Base-by-base conservation (phyloP, 37 sponge, comb jelly and placozoan genomes). In the Tethya wilhelma region DNA sequence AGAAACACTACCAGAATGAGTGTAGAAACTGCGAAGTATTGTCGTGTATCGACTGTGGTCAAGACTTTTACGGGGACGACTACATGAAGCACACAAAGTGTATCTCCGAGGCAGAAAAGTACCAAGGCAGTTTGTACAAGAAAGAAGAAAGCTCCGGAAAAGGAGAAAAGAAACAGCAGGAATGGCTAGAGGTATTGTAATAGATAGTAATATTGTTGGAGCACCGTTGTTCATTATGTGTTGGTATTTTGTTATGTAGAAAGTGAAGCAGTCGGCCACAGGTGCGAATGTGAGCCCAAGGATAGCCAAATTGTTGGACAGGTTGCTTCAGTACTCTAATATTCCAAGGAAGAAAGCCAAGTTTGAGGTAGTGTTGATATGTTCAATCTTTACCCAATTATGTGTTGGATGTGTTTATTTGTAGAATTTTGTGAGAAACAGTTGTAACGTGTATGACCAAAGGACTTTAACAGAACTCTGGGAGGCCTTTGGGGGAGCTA, bases 31-130 rank as follows among this genome's bases (percentile, higher is more conserved):
- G 95, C 69, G 66, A 59, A 40, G 82, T 89, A 1, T 84, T 96
- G n/a, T 98, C 99, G 25, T 98, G 99, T 63, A 87, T 98, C 63
- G 99, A 98, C 85, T 98, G 99, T 77, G 95, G 97, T 25, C 74
- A 81, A 49, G 94, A 94, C 25, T 98, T 98, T 43, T 29, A 56
- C n/a, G 98, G 98, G 39, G 90, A 94, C 63, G 93, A 84, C 7
- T 92, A 92, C 40, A 58, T 68, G 36, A 37, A 59, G 29, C 99
- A 98, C 83, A 98, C 99, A 12, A 74, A 81, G 26, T 98, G 99
- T 53, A 87, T 98, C 38, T 85, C 93, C 39, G 99, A 98, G 69
- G 99, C 97, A 0, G 85, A 98, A 82, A 96, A 94, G 67, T 98
- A 98, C 68, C 99, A 98, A 64, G 99, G 99, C 26, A 44, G 77